Evolutionary conservation across 2,888 invertebrate genomes (phyloP), one percentile per base, ranked within the genome.

Genomic region (Tenthredo livida): DNA sequence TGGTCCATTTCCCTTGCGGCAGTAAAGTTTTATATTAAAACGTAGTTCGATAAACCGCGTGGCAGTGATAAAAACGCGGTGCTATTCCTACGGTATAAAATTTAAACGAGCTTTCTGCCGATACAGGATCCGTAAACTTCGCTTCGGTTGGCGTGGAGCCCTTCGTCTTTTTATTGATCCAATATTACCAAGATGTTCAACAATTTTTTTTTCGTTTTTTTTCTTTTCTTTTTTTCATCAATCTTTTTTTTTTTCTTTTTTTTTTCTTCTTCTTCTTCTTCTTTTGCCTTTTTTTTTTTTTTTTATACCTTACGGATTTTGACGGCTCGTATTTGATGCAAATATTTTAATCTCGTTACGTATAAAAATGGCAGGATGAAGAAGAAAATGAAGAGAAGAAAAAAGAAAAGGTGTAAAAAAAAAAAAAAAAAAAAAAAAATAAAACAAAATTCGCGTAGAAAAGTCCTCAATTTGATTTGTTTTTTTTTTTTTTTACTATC

Each of bases 81-180:
- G 88, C 88, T 88, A 89, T 86, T 85, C 86, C 86, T 85, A 83
- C 84, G 86, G 86, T 87, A 89, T 88, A 86, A 88, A 87, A 88
- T 86, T 86, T 85, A 87, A 84, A 82, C 86, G 85, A 84, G 84
- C 85, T 73, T 70, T 80, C 82, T 73, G 15, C 33, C 85, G 75
- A 86, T 80, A 77, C 67, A 40, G 40, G 70, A 80, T 58, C 70
- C 80, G 80, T 78, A 84, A 77, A 77, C 65, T 78, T 78, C 50
- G 50, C 77, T 50, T 73, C 73, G 73, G 43, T 54, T 33, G 33
- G 67, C 33, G 17, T 12, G 29, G 25, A 33, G 40, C 1, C 21
- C 43, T 72, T 72, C 43, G 67, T 72, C 77, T 65, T 17, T 37
- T 61, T 84, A 84, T 84, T 77, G 84, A 84, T 77, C 84, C 78